A percentile compares a stretch with the other conserved stretches of the same genome.
These are phyloP conservation scores for Tridacna crocea DNA, from an alignment of 2,888 invertebrate genomes.

Conservation along the genomic window DNA sequence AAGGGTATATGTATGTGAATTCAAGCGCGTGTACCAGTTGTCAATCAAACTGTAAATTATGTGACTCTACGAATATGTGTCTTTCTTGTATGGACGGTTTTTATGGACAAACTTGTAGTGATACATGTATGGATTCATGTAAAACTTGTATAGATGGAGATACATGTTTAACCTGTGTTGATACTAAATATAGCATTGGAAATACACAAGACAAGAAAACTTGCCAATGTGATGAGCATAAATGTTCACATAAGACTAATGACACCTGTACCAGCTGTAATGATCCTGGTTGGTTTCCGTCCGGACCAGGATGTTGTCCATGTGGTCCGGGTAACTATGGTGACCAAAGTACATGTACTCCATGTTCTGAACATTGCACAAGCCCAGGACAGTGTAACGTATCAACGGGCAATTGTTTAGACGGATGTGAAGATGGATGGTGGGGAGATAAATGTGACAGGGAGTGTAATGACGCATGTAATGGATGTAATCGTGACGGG, in stretches of 20 bases:
- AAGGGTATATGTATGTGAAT: too few relatives aligned
- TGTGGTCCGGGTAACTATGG: neutral
- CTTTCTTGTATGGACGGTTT: neutral
- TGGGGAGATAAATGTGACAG: neutral
- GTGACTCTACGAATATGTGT: neutral
- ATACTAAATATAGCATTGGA: neutral
- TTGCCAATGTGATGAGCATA: neutral
- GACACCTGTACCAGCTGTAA: neutral
- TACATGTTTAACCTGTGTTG: neutral
- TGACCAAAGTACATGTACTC: neutral
- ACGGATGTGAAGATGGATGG: neutral
- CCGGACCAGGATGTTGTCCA: constrained; percentile 1
- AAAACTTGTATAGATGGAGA: neutral
- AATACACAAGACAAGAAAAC: neutral
- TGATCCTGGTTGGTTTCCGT: constrained; percentile 1
- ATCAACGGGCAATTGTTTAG: neutral
- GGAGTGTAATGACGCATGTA: neutral
- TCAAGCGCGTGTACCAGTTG: too few relatives aligned
- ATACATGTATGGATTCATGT: neutral
- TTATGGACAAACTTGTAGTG: neutral
- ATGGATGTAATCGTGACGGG: neutral
- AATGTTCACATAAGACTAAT: neutral
- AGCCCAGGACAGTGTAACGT: neutral
- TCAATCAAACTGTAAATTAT: neutral
- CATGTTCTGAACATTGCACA: neutral